A percentile compares a stretch with the other conserved stretches of the same genome.
Conservation (phyloP, 2,113 vertebrate genomes). For the Clarias batrachus region DNA sequence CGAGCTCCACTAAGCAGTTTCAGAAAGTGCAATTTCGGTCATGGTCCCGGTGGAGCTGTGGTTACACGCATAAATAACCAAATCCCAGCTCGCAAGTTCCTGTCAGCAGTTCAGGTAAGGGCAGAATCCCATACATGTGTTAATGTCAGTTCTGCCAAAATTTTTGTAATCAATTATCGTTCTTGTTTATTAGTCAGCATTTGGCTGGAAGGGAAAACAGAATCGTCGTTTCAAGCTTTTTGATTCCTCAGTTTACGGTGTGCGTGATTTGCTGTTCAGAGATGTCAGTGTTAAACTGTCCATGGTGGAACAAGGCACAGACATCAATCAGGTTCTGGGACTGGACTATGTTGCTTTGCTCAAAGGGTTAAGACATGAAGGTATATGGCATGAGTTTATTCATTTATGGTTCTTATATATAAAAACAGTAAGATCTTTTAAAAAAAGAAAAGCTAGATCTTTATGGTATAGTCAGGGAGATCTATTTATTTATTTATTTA, state of each 20-base stretch:
- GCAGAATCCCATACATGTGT: background rate
- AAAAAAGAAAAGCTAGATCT: background rate
- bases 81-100: conserved; percentile 78
- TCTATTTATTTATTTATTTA: background rate
- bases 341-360: conserved; percentile 85
- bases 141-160: background rate
- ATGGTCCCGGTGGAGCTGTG: conserved; percentile 76
- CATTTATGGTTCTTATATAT: too few relatives aligned
- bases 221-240: conserved; percentile 80
- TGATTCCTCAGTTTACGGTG: conserved; percentile 72
- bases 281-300: conserved; percentile 77
- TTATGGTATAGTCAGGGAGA: background rate
- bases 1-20: conserved; percentile 75
- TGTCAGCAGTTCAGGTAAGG: conserved; percentile 75
- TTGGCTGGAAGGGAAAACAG: conserved; percentile 77
- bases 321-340: conserved; percentile 82
- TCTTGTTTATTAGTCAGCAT: conserved; percentile 69
- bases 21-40: conserved; percentile 79
- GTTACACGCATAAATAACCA: conserved; percentile 79
- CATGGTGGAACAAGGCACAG: conserved; percentile 71
- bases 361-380: conserved; percentile 87
- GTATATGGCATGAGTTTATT: conserved; percentile 58
- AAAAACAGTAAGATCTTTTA: too few relatives aligned
- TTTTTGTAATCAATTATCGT: background rate
- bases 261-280: conserved; percentile 81